These are phyloP conservation scores for Troides helena DNA, from an alignment of 2,888 invertebrate species.

Conservation along the genomic window DNA sequence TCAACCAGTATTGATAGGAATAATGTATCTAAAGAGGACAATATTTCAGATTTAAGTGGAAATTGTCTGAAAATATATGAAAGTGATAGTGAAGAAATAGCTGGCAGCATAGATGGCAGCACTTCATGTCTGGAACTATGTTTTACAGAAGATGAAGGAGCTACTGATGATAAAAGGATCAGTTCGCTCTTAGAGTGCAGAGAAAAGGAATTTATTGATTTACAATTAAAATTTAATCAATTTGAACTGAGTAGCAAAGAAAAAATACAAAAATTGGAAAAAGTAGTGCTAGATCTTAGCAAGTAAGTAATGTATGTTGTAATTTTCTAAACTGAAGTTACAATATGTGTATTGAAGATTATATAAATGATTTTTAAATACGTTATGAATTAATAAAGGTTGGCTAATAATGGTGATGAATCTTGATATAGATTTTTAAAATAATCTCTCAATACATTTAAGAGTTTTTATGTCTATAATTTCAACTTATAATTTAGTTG, in stretches of 20 bases:
- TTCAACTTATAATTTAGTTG: no score
- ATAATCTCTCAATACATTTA: no score
- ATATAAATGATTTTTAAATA: no score
- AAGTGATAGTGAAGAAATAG: constrained; percentile 73
- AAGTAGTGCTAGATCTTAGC: constrained; percentile 82
- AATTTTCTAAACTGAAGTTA: neutral
- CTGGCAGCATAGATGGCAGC: constrained; percentile 72
- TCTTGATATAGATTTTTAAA: no score
- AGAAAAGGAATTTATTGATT: constrained; percentile 72
- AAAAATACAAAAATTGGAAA: constrained; percentile 72
- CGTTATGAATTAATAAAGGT: no score
- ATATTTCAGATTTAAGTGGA: constrained; percentile 63
- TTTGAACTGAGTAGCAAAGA: constrained; percentile 69
- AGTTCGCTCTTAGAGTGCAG: constrained; percentile 63
- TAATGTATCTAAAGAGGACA: constrained; percentile 60
- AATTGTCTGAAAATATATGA: constrained; percentile 72
- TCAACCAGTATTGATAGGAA: constrained; percentile 69
- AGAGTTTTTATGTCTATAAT: no score
- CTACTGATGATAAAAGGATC: constrained; percentile 58
- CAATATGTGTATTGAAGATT: neutral
- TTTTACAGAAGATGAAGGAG: constrained; percentile 72
- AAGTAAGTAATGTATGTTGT: constrained; percentile 65
- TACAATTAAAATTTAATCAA: constrained; percentile 77
- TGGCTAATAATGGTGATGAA: no score
- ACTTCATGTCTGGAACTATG: constrained; percentile 74